Evolutionary conservation across 2,888 invertebrate species (phyloP), one percentile per base, ranked within the genome.

Genomic region (Megastigmus dorsalis): DNA sequence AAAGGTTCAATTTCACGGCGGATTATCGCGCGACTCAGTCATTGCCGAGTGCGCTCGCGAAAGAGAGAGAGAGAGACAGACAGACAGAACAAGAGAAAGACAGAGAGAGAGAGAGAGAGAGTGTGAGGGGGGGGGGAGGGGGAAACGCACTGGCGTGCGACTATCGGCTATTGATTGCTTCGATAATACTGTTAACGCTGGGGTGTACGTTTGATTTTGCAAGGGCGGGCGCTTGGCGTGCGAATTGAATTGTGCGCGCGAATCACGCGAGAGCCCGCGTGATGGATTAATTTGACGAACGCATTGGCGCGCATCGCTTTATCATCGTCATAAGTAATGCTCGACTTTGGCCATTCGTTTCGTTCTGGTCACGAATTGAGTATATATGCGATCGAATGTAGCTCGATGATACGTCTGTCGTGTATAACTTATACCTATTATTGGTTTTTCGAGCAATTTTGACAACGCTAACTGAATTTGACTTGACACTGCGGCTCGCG

Each of bases 1-100:
- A 65, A 71, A 65, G 57, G 50, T 71, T 38, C 48, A 71, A 71
- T 72, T 72, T 72, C 59, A 59, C 52, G 59, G 48, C 4, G 65
- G 50, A 72, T 72, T 50, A 41, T 66, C 28, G 57, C 28, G 57
- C 71, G 36, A 63, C 15, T 55, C 55, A 62, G 23, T 70, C 60
- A 20, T 33, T 6, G 38, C 1, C 13, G 23, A 41, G 18, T 18
- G 15, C 10, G 43, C 20, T 13, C 15, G 33, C 26, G 28, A 52
- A 28, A 28, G 52, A 28, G 52, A 18, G 45, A 20, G 18, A 45
- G 45, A 45, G 45, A 45, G 9, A 9, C 5, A 9, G 33, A 33
- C 4, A 33, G 5, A 33, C 33, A 33, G 33, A 6, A 9, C 18
- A 9, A 33, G 7, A 7, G 15, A 30, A 10, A 33, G 28, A 52